Percentiles rank a stretch among this genome's conserved stretches.
phyloP scores from a whole-genome alignment of 1,140 invertebrate genomes.

The Anastrepha obliqua region DNA sequence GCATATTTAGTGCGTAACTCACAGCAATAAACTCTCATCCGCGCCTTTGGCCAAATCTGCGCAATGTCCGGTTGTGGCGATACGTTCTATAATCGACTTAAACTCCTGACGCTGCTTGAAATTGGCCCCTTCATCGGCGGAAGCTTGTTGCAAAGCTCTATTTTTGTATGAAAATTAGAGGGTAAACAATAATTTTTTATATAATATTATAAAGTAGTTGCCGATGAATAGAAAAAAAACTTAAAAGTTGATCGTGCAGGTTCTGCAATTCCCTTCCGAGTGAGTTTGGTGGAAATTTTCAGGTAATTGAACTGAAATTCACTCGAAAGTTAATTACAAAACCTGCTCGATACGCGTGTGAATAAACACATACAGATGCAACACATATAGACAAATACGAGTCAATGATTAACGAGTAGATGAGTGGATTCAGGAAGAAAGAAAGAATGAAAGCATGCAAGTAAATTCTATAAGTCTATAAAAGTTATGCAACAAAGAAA shows the following conservation, averaged over 20 bases:
- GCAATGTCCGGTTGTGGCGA: constrained; percentile 79
- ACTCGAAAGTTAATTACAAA: too few species aligned
- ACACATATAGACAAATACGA: constrained; percentile 30
- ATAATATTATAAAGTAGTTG: neutral
- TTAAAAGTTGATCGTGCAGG: too few species aligned
- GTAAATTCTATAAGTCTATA: neutral
- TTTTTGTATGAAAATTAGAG: neutral
- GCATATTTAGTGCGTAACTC: constrained; percentile 70
- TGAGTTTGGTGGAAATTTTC: too few species aligned
- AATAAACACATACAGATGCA: neutral
- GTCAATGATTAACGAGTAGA: constrained; percentile 29
- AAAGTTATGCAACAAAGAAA: neutral
- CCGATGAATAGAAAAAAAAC: neutral
- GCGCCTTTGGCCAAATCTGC: constrained; percentile 79
- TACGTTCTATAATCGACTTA: constrained; percentile 76
- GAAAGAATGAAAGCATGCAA: constrained; percentile 34
- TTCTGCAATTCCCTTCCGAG: too few species aligned
- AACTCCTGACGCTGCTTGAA: constrained; percentile 75
- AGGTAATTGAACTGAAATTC: too few species aligned
- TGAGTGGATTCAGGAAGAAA: constrained; percentile 8
- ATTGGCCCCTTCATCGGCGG: constrained; percentile 68
- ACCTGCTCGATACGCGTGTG: too few species aligned
- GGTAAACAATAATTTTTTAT: neutral
- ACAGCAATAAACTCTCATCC: constrained; percentile 82
- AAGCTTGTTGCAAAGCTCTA: constrained; percentile 56